These are phyloP conservation scores for Leptopilina drosophilae DNA, from an alignment of 2,888 invertebrate genomes.

Conservation along the genomic window DNA sequence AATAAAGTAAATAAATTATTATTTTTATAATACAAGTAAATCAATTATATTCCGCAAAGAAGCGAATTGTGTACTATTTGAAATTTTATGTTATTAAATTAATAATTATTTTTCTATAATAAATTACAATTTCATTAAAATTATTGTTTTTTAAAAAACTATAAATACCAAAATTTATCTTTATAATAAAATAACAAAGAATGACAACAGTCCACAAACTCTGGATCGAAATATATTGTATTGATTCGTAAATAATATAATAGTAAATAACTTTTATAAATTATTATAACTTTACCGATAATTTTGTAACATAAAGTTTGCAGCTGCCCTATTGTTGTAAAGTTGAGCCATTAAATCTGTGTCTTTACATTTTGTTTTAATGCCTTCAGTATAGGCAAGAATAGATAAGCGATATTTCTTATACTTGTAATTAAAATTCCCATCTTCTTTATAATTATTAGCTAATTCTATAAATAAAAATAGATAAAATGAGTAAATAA, in stretches of 20 bases:
- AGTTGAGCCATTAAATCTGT: constrained; percentile 88
- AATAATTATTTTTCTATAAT: too few relatives aligned
- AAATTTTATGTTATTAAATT: too few relatives aligned
- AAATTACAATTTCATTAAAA: too few relatives aligned
- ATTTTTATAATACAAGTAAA: too few relatives aligned
- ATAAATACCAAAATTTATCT: too few relatives aligned
- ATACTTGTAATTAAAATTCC: constrained; percentile 95
- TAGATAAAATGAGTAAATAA: not conserved
- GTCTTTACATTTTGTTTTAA: constrained; percentile 86
- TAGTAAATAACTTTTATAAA: constrained; percentile 1
- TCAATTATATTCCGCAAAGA: too few relatives aligned
- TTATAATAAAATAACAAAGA: too few relatives aligned
- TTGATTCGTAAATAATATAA: too few relatives aligned
- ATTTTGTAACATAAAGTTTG: constrained; percentile 91
- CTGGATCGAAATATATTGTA: too few relatives aligned
- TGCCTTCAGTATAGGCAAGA: constrained; percentile 92
- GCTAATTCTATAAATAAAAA: constrained; percentile 84
- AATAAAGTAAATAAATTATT: not conserved
- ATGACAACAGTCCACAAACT: too few relatives aligned
- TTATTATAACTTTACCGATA: constrained; percentile 79
- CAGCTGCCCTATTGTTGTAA: constrained; percentile 94
- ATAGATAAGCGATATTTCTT: constrained; percentile 95
- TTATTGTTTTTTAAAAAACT: too few relatives aligned
- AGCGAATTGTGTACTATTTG: too few relatives aligned
- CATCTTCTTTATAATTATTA: constrained; percentile 94